Percentiles rank a stretch among this genome's conserved stretches.
phyloP scores from a whole-genome alignment of 2,888 invertebrate species.

The Cremastinae sp. region DNA sequence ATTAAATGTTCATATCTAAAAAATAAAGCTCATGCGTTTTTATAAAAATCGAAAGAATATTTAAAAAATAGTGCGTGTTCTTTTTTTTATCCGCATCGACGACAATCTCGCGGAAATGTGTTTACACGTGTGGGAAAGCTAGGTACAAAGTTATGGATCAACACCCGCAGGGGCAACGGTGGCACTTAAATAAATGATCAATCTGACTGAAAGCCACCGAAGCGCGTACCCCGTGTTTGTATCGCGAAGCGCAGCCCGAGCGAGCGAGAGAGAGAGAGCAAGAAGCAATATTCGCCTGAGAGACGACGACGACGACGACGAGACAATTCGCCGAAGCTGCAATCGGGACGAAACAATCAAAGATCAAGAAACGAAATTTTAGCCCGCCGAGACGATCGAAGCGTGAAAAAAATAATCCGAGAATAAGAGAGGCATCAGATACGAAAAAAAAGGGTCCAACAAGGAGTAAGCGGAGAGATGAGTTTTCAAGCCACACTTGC shows the following conservation, averaged over 20 bases:
- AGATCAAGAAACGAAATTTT: constrained; percentile 37
- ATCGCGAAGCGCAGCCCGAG: constrained; percentile 45
- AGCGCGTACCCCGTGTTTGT: constrained; percentile 48
- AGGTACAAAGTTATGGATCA: constrained; percentile 68
- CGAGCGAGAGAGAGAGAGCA: constrained; percentile 15
- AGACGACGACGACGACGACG: background rate
- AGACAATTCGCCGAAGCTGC: background rate
- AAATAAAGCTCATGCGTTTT: no score
- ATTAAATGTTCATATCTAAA: no score
- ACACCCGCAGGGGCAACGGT: constrained; percentile 60
- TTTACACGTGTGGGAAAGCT: constrained; percentile 41
- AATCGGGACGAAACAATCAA: no score
- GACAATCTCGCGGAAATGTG: constrained; percentile 3
- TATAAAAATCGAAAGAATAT: no score
- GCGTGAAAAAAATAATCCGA: constrained; percentile 15
- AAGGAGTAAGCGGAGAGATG: constrained; percentile 19
- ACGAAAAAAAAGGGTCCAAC: background rate
- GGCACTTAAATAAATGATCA: constrained; percentile 76
- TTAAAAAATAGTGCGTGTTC: no score
- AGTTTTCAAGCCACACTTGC: constrained; percentile 44
- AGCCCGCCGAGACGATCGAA: constrained; percentile 51
- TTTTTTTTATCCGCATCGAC: no score
- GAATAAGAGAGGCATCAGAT: no score
- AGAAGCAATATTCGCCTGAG: constrained; percentile 18
- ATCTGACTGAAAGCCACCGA: constrained; percentile 71